These are phyloP conservation scores for Dascillus cervinus DNA, from an alignment of 2,888 invertebrate species.

Conservation along the genomic window DNA sequence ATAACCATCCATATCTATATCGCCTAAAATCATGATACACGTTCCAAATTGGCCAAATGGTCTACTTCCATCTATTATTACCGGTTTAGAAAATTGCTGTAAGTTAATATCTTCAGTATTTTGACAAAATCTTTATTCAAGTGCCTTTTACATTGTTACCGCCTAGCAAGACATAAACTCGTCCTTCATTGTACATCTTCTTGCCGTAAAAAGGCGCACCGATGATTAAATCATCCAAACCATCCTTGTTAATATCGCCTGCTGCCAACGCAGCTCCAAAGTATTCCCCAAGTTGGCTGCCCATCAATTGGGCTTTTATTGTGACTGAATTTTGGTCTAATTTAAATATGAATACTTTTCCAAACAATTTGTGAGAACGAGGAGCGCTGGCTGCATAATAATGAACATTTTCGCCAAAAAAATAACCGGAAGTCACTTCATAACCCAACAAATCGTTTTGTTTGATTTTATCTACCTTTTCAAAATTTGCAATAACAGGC, in stretches of 20 bases:
- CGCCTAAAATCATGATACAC: slow-evolving; percentile 51
- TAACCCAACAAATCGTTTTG: too few species aligned
- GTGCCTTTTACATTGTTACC: too few species aligned
- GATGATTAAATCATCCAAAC: slow-evolving; percentile 54
- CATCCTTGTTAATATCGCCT: slow-evolving; percentile 56
- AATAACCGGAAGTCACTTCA: slow-evolving; percentile 48
- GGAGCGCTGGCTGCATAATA: slow-evolving; percentile 50
- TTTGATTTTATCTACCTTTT: too few species aligned
- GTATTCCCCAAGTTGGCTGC: slow-evolving; percentile 57
- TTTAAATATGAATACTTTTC: too few species aligned
- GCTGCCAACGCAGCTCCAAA: slow-evolving; percentile 56
- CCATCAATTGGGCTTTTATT: too few species aligned
- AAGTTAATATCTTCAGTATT: too few species aligned
- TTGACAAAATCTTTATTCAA: too few species aligned
- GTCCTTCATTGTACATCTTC: slow-evolving; percentile 40
- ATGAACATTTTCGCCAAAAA: slow-evolving; percentile 33
- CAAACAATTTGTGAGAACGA: too few species aligned
- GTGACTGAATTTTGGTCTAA: too few species aligned
- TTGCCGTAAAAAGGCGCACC: slow-evolving; percentile 48
- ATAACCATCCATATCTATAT: slow-evolving; percentile 61
- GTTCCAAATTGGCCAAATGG: slow-evolving; percentile 54
- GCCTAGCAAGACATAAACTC: slow-evolving; percentile 41
- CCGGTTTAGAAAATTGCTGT: too few species aligned
- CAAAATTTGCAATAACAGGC: too few species aligned
- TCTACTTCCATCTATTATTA: too few species aligned